Conservation (phyloP, 2,797 vertebrate genomes). For the Thalassophryne amazonica region DNA sequence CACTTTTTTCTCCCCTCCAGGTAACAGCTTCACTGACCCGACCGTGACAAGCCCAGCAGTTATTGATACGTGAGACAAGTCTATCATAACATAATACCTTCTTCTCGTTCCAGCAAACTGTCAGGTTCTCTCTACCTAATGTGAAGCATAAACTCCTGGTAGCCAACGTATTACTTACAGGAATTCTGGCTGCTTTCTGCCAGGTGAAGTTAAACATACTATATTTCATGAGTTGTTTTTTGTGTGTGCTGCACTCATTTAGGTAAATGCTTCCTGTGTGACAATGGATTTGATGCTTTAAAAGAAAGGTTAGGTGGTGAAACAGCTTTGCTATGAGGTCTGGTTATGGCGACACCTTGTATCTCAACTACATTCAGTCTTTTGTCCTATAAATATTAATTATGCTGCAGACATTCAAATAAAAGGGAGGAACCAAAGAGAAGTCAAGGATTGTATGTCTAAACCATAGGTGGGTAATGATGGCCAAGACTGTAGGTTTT, state of each 20-base stretch:
- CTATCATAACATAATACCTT: conserved; percentile 57
- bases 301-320: too few relatives aligned
- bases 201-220: conserved; percentile 51
- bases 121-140: conserved; percentile 34
- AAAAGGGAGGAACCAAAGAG: too few relatives aligned
- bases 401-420: too few relatives aligned
- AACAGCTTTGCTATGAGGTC: too few relatives aligned
- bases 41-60: conserved; percentile 48
- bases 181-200: conserved; percentile 44
- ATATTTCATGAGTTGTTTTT: conserved; percentile 41
- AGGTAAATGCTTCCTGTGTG: conserved; percentile 24
- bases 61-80: conserved; percentile 58
- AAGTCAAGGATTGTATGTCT: too few relatives aligned
- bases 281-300: conserved; percentile 26
- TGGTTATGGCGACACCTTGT: too few relatives aligned
- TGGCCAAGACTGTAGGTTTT: too few relatives aligned
- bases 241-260: conserved; percentile 34
- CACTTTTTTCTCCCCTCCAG: conserved; percentile 29
- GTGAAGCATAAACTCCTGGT: conserved; percentile 32
- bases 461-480: too few relatives aligned
- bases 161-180: conserved; percentile 60
- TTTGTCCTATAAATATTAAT: too few relatives aligned
- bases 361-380: too few relatives aligned
- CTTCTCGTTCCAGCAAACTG: conserved; percentile 34
- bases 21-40: conserved; percentile 43